These are phyloP conservation scores for Deilephila elpenor DNA, from an alignment of 2,888 invertebrate species.

Conservation along the genomic window DNA sequence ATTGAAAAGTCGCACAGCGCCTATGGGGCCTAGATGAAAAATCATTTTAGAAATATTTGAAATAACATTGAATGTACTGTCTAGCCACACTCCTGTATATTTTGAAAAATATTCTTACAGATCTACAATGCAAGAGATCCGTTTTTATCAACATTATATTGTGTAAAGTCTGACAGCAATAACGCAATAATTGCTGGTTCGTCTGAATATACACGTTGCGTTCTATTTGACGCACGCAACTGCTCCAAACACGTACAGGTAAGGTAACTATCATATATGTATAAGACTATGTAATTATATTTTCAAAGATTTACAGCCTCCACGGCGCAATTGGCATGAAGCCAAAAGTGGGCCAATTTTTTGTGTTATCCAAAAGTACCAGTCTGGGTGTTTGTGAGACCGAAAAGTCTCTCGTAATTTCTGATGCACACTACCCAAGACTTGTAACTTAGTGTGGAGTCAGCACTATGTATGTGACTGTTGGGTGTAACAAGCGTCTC, in stretches of 20 bases:
- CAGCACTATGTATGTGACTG: too few species aligned
- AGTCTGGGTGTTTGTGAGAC: too few species aligned
- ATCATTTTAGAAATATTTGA: too few species aligned
- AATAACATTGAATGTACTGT: not conserved
- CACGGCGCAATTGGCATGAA: too few species aligned
- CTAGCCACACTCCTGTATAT: not conserved
- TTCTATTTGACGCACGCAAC: conserved; percentile 66
- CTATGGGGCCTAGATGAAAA: not conserved
- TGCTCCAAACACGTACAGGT: conserved; percentile 67
- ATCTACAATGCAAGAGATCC: conserved; percentile 66
- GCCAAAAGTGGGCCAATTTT: too few species aligned
- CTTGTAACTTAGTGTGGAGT: too few species aligned
- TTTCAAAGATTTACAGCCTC: too few species aligned
- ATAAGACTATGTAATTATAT: not conserved
- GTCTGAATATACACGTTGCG: conserved; percentile 72
- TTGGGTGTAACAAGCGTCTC: too few species aligned
- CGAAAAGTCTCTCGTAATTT: too few species aligned
- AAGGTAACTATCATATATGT: conserved; percentile 20
- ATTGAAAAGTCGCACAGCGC: too few species aligned
- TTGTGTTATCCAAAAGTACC: too few species aligned
- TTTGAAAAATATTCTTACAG: conserved; percentile 48
- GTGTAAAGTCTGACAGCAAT: conserved; percentile 68
- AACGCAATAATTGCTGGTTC: conserved; percentile 67
- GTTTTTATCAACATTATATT: conserved; percentile 70
- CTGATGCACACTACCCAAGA: too few species aligned